Base-by-base conservation (phyloP, 2,888 invertebrate genomes). In the Syritta pipiens region DNA sequence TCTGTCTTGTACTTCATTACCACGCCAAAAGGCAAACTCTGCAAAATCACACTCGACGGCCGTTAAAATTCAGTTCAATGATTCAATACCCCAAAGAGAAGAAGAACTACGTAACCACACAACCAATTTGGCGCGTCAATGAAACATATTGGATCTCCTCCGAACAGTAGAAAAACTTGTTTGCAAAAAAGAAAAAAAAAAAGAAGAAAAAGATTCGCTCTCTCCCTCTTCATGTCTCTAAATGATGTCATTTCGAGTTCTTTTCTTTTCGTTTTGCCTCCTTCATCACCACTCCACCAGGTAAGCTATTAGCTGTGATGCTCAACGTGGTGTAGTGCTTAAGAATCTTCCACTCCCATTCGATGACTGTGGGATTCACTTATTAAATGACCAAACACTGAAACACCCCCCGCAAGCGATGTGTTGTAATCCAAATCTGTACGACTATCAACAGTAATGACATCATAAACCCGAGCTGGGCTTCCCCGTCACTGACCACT, bases 401-500 rank as follows among this genome's bases (percentile, higher is more conserved):
- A 17, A 6, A 17, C 17, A 5, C 12, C 4, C 1, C 14, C 6
- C 42, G 62, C 28, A 28, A 42, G 40, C 37, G 46, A 37, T 37
- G 59, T 48, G 59, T 53, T 63, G 14, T 55, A 48, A 42, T 42
- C 40, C 46, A 71, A 71, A 65, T 59, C 72, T 53, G 46, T 40
- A 60, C 44, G 40, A 46, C 57, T 51, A 65, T 71, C 37, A 32
- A 59, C 44, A 72, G 37, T 77, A 77, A 77, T 77, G 77, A 77
- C 77, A 77, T 72, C 77, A 77, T 72, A 65, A 77, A 72, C 65
- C 71, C 10, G 6, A 4, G 1, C 32, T 20, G 28, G 17, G 37
- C 37, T 26, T 51, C 57, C 20, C 7, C 24, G 30, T 37, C 46
- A 12, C 12, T 22, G 12, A 3, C 10, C 14, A 37, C 12, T 14